Percentiles rank a stretch among this genome's conserved stretches.
These are phyloP conservation scores for Orchesella cincta DNA, from an alignment of 1,140 invertebrate species.

Conservation along the genomic window DNA sequence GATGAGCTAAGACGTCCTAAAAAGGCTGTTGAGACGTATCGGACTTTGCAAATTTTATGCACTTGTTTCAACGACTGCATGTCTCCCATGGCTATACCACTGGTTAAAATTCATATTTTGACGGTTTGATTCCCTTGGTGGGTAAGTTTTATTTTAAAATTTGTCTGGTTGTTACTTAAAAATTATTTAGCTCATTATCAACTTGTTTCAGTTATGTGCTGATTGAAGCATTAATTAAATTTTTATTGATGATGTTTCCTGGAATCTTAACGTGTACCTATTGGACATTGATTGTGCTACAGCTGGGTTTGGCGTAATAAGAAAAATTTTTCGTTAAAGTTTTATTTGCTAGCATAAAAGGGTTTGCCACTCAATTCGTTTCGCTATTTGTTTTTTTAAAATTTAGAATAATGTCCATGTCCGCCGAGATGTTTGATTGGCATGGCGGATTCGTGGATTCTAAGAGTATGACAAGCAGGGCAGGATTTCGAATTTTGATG, in stretches of 20 bases:
- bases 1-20: background rate
- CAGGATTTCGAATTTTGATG: constrained; percentile 24
- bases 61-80: constrained; percentile 39
- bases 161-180: background rate
- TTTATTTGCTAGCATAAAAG: too few relatives aligned
- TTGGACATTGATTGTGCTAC: constrained; percentile 32
- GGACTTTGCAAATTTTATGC: constrained; percentile 29
- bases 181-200: too few relatives aligned
- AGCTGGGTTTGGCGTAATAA: too few relatives aligned
- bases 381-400: too few relatives aligned
- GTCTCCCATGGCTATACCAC: constrained; percentile 32
- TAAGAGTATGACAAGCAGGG: constrained; percentile 31
- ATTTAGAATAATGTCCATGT: constrained; percentile 17
- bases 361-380: too few relatives aligned
- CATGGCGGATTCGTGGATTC: constrained; percentile 30
- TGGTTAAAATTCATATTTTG: constrained; percentile 39
- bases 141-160: constrained; percentile 24
- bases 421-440: constrained; percentile 36
- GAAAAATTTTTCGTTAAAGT: too few relatives aligned
- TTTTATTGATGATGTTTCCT: constrained; percentile 34
- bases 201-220: too few relatives aligned
- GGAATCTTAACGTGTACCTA: constrained; percentile 30
- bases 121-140: constrained; percentile 31
- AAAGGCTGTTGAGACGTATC: constrained; percentile 14
- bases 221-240: constrained; percentile 29